phyloP scores from a whole-genome alignment of 2,888 invertebrate species.

The Alloplasta piceator region DNA sequence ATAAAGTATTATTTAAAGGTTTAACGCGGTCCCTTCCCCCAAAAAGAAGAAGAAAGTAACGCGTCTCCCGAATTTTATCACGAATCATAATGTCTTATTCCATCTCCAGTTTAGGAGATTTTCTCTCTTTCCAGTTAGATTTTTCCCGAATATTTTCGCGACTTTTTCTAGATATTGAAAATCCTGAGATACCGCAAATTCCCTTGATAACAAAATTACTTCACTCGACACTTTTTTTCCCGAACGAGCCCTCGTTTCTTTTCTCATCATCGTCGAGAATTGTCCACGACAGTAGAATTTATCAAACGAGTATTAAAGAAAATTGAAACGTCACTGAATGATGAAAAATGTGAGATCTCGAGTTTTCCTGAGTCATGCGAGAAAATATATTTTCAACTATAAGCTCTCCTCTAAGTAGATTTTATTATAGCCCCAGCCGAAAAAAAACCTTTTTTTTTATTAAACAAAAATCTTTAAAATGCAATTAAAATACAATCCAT shows the following conservation, averaged over 20 bases:
- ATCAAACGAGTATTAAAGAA: constrained; percentile 38
- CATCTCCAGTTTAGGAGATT: constrained; percentile 1
- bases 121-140: neutral
- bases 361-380: no score
- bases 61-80: constrained; percentile 21
- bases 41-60: constrained; percentile 43
- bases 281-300: constrained; percentile 44
- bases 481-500: neutral
- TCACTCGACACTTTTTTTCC: neutral
- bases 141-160: constrained; percentile 17
- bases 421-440: neutral
- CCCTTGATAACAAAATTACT: constrained; percentile 39
- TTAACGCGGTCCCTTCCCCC: constrained; percentile 14
- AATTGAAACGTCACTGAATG: constrained; percentile 41
- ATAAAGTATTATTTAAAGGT: constrained; percentile 73
- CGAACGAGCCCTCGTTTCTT: constrained; percentile 20
- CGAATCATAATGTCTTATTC: constrained; percentile 29
- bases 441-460: neutral
- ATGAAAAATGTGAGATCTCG: constrained; percentile 26
- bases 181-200: constrained; percentile 8
- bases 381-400: neutral
- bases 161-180: constrained; percentile 12
- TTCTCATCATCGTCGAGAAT: constrained; percentile 15
- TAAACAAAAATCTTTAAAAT: neutral
- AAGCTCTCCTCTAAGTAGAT: neutral